Conservation (phyloP, 2,797 vertebrate genomes). For the Acipenser oxyrinchus region DNA sequence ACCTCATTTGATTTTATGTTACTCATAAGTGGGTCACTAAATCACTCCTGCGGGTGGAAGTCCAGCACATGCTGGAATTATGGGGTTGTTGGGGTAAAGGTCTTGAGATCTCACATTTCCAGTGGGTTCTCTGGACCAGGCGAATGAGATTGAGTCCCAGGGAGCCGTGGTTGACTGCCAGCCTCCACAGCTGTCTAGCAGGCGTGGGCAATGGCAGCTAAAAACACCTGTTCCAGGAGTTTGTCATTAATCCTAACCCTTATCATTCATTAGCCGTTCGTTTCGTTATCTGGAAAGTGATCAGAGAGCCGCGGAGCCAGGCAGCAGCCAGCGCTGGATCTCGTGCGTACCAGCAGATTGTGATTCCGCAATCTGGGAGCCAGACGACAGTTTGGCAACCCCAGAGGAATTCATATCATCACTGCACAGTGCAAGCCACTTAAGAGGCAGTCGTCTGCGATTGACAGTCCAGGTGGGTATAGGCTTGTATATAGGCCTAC, state of each 20-base stretch:
- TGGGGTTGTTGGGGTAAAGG: too few species aligned
- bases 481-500: conserved; percentile 40
- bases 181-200: not conserved
- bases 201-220: not conserved
- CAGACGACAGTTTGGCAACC: conserved; percentile 7
- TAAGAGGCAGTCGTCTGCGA: not conserved
- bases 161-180: not conserved
- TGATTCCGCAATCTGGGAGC: conserved; percentile 7
- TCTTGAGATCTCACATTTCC: too few species aligned
- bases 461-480: conserved; percentile 23
- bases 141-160: not conserved
- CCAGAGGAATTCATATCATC: not conserved
- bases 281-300: conserved; percentile 12
- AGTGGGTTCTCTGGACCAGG: too few species aligned
- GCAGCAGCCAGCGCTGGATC: conserved; percentile 9
- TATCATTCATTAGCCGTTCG: conserved; percentile 20
- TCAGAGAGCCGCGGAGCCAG: conserved; percentile 5
- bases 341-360: conserved; percentile 8
- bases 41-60: too few species aligned
- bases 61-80: too few species aligned
- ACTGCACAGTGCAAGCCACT: not conserved
- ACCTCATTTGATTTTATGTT: too few species aligned
- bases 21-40: too few species aligned
- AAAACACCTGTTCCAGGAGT: conserved; percentile 11
- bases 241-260: conserved; percentile 14